A percentile compares a stretch with the other conserved stretches of the same genome.
These are phyloP conservation scores for Oxyruncus cristatus DNA, from an alignment of 2,113 vertebrate genomes.

Conservation along the genomic window DNA sequence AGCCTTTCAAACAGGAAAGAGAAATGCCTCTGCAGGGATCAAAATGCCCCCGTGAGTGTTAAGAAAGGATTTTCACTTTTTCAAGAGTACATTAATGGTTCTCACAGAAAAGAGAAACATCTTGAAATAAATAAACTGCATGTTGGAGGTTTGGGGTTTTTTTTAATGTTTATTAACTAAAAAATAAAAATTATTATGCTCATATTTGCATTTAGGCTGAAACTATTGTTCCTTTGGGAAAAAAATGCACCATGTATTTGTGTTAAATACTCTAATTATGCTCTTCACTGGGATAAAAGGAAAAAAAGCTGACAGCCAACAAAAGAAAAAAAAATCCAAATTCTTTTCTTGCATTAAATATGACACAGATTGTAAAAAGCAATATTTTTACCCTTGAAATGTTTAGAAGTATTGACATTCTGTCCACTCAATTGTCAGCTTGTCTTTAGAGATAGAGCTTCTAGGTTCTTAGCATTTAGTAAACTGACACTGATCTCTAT, in stretches of 20 bases:
- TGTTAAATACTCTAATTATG: constrained; percentile 60
- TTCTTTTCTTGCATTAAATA: constrained; percentile 89
- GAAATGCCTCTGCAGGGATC: neutral
- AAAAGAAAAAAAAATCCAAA: constrained; percentile 85
- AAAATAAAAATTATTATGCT: neutral
- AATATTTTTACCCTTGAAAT: constrained; percentile 91
- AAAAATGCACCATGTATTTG: neutral
- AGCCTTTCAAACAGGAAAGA: neutral
- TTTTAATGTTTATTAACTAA: neutral
- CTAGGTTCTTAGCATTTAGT: constrained; percentile 73
- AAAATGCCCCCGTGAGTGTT: neutral
- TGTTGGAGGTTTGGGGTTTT: neutral
- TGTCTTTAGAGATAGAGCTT: constrained; percentile 72
- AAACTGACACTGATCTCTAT: constrained; percentile 76
- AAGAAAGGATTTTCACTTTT: neutral
- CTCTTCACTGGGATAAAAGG: constrained; percentile 51
- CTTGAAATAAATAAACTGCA: neutral
- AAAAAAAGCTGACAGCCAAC: constrained; percentile 85
- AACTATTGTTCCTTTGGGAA: neutral
- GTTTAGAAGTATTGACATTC: constrained; percentile 85
- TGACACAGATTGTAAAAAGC: constrained; percentile 88
- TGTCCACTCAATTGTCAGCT: constrained; percentile 74
- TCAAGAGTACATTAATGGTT: neutral
- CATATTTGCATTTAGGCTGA: neutral
- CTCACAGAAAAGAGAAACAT: neutral